These are phyloP conservation scores for Lycophotia porphyrea DNA, from an alignment of 2,888 invertebrate genomes.

Conservation along the genomic window DNA sequence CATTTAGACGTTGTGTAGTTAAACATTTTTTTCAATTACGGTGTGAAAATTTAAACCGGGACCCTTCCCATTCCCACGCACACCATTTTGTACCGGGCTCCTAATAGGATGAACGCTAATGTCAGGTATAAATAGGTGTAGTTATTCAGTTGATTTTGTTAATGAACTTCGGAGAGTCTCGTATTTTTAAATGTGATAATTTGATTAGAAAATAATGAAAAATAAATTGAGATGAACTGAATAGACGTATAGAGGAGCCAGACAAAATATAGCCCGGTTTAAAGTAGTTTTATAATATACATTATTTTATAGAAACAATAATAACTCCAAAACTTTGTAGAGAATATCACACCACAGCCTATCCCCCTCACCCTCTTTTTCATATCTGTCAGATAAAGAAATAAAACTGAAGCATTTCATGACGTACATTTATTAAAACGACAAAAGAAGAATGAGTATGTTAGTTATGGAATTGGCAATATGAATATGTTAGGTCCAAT, in stretches of 20 bases:
- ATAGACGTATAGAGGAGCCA: neutral
- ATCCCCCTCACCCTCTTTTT: neutral
- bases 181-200: slow-evolving; percentile 31
- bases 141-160: slow-evolving; percentile 51
- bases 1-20: slow-evolving; percentile 57
- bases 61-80: slow-evolving; percentile 31
- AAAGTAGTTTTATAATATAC: neutral
- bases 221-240: neutral
- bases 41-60: slow-evolving; percentile 55
- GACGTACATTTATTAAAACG: neutral
- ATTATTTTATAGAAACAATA: neutral
- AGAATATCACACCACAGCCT: neutral
- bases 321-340: neutral
- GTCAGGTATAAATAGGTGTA: slow-evolving; percentile 35
- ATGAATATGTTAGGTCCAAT: too few species aligned
- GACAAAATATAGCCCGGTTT: neutral
- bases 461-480: too few species aligned
- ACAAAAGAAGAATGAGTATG: slow-evolving; percentile 2
- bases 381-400: neutral
- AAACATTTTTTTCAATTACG: slow-evolving; percentile 64
- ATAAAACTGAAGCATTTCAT: neutral
- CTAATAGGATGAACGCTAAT: slow-evolving; percentile 46
- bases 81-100: slow-evolving; percentile 29
- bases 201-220: slow-evolving; percentile 40
- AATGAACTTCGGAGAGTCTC: slow-evolving; percentile 38